phyloP scores from a whole-genome alignment of 2,113 vertebrate species.

The Pagrus major region DNA sequence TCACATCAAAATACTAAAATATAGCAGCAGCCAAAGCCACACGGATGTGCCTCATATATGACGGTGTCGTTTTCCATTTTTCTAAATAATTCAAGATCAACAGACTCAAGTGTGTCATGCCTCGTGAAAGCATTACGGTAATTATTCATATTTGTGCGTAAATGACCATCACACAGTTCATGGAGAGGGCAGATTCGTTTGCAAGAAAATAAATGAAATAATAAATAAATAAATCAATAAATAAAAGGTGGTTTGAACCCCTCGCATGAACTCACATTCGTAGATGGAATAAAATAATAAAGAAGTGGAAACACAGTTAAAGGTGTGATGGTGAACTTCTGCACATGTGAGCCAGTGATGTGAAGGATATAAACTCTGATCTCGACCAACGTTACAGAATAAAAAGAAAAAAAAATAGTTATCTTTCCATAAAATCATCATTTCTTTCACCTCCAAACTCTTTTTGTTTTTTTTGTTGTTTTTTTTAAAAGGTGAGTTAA shows the following conservation, averaged over 20 bases:
- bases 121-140: slow-evolving; percentile 51
- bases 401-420: not conserved
- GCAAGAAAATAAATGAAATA: slow-evolving; percentile 39
- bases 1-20: slow-evolving; percentile 78
- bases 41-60: slow-evolving; percentile 63
- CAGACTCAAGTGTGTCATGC: slow-evolving; percentile 41
- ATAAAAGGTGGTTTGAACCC: slow-evolving; percentile 3
- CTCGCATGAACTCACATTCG: not conserved
- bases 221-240: not conserved
- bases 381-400: slow-evolving; percentile 5
- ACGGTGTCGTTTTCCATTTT: slow-evolving; percentile 52
- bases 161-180: slow-evolving; percentile 51
- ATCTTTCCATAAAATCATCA: not conserved
- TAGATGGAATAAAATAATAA: not conserved
- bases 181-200: slow-evolving; percentile 24
- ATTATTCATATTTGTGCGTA: slow-evolving; percentile 49
- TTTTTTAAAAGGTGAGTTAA: slow-evolving; percentile 37
- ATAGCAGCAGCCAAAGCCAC: slow-evolving; percentile 80
- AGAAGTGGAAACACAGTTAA: slow-evolving; percentile 26
- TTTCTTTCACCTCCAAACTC: not conserved
- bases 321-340: slow-evolving; percentile 19
- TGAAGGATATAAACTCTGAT: slow-evolving; percentile 14
- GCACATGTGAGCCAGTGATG: slow-evolving; percentile 32
- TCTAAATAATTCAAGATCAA: slow-evolving; percentile 60
- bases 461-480: too few relatives aligned